phyloP scores from a whole-genome alignment of 1,140 invertebrate species.

The Brachystomella parvula region DNA sequence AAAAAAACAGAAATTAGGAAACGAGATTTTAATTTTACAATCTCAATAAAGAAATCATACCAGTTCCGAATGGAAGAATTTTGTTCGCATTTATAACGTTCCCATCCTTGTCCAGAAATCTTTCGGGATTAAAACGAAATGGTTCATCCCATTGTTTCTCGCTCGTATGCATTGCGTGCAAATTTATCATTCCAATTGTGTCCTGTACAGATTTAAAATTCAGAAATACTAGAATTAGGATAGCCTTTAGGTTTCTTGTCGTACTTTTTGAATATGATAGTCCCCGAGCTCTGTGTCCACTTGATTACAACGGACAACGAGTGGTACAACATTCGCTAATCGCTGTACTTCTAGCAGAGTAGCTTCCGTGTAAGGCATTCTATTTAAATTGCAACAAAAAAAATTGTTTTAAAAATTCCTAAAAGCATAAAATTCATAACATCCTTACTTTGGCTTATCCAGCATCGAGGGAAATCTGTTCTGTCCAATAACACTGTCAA shows the following conservation, averaged over 20 bases:
- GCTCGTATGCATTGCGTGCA: conserved; percentile 28
- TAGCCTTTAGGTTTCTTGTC: background rate
- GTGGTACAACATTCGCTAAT: background rate
- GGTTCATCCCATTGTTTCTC: conserved; percentile 28
- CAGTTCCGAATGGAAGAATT: conserved; percentile 30
- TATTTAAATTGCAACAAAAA: background rate
- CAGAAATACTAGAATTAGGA: no score
- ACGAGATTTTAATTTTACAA: background rate
- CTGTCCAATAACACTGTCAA: conserved; percentile 63
- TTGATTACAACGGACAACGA: background rate
- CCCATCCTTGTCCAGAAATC: conserved; percentile 28
- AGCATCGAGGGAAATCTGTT: conserved; percentile 55
- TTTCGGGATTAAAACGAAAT: conserved; percentile 25
- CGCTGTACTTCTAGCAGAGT: conserved; percentile 29
- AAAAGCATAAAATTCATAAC: background rate
- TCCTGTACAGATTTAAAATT: no score
- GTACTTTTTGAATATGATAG: conserved; percentile 6
- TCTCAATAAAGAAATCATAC: background rate
- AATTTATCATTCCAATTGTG: conserved; percentile 27
- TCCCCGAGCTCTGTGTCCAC: background rate
- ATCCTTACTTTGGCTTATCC: conserved; percentile 20
- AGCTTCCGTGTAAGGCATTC: conserved; percentile 34
- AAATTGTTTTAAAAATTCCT: background rate
- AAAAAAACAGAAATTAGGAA: background rate
- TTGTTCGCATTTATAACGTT: conserved; percentile 30